phyloP scores from a whole-genome alignment of 2,113 vertebrate genomes.

The Nycticebus coucang region DNA sequence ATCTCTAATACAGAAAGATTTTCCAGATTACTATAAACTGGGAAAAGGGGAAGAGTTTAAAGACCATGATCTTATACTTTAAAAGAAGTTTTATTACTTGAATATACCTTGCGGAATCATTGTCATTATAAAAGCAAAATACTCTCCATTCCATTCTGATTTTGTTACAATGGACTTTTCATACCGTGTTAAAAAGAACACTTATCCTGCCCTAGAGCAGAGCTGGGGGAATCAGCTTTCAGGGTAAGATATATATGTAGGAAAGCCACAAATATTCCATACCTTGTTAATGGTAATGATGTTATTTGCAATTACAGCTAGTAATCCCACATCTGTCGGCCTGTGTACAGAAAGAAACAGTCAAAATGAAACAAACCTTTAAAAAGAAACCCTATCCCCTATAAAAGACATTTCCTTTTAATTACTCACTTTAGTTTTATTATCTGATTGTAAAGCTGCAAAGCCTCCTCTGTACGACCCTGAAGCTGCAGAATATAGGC shows the following conservation, averaged over 20 bases:
- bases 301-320: constrained; percentile 99
- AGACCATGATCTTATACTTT: not conserved
- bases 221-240: not conserved
- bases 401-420: constrained; percentile 39
- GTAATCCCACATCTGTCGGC: constrained; percentile 95
- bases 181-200: not conserved
- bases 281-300: constrained; percentile 99
- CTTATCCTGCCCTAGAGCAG: not conserved
- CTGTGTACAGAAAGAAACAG: constrained; percentile 83
- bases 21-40: not conserved
- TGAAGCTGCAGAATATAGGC: constrained; percentile 96
- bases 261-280: constrained; percentile 43
- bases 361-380: constrained; percentile 46
- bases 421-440: constrained; percentile 94
- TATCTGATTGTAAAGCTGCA: constrained; percentile 99
- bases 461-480: constrained; percentile 93
- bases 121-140: not conserved
- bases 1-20: constrained; percentile 20
- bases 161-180: constrained; percentile 35
- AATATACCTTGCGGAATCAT: constrained; percentile 9
- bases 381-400: not conserved
- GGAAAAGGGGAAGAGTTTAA: constrained; percentile 50
- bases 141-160: not conserved
- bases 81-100: constrained; percentile 12
- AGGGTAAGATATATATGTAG: not conserved